These are phyloP conservation scores for Seriola dumerili DNA, from an alignment of 2,113 vertebrate species.

Conservation along the genomic window DNA sequence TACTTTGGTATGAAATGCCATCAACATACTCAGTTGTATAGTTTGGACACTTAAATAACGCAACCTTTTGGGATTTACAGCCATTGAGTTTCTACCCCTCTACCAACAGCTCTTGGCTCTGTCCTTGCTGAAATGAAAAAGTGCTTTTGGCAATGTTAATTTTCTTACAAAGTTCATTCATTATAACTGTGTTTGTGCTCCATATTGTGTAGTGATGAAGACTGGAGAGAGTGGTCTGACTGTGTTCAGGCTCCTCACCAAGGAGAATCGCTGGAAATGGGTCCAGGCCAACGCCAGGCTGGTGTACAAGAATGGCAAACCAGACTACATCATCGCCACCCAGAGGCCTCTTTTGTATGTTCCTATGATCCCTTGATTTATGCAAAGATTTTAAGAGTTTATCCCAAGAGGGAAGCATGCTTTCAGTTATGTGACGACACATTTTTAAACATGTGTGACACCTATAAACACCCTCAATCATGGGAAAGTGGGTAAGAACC, in stretches of 20 bases:
- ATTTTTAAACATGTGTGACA: background rate
- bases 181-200: slow-evolving; percentile 2
- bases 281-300: slow-evolving; percentile 83
- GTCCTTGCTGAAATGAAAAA: background rate
- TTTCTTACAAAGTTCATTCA: background rate
- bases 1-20: background rate
- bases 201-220: slow-evolving; percentile 81
- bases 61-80: background rate
- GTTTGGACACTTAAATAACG: background rate
- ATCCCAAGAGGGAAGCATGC: too few relatives aligned
- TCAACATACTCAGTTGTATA: background rate
- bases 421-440: background rate
- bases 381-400: background rate
- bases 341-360: slow-evolving; percentile 84
- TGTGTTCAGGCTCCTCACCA: slow-evolving; percentile 86
- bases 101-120: background rate
- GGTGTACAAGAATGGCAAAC: slow-evolving; percentile 82
- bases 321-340: slow-evolving; percentile 83
- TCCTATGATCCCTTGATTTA: background rate
- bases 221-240: slow-evolving; percentile 82
- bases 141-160: background rate
- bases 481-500: background rate
- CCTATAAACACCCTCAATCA: too few relatives aligned
- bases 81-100: background rate
- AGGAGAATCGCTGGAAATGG: slow-evolving; percentile 84